phyloP scores from a whole-genome alignment of 2,888 invertebrate genomes.

The Ornithoptera priamus region DNA sequence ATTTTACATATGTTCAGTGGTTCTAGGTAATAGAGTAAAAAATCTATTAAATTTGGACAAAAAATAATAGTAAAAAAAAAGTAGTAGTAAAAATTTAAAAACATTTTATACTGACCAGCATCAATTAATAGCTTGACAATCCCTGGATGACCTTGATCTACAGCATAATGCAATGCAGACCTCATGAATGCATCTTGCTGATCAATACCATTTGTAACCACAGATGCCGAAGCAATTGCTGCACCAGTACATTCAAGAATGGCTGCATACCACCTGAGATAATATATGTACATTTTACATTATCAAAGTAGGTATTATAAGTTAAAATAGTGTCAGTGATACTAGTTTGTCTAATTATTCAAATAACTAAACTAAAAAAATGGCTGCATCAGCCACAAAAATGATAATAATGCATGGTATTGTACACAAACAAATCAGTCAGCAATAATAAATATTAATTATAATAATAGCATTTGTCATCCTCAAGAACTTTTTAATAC shows the following conservation, averaged over 20 bases:
- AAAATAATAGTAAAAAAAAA: no score
- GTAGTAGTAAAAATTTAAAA: background rate
- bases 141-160: conserved; percentile 82
- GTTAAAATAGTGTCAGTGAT: no score
- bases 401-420: no score
- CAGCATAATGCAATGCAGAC: conserved; percentile 87
- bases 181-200: conserved; percentile 82
- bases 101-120: conserved; percentile 67
- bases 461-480: no score
- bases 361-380: no score
- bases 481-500: conserved; percentile 32
- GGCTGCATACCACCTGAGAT: conserved; percentile 84
- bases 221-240: conserved; percentile 69
- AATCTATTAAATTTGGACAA: no score
- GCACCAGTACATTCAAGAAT: conserved; percentile 85
- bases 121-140: conserved; percentile 81
- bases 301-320: background rate
- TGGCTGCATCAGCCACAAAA: no score
- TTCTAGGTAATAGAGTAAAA: no score
- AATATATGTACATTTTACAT: conserved; percentile 13
- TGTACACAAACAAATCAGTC: no score
- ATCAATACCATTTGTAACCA: conserved; percentile 77
- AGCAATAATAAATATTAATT: no score
- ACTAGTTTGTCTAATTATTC: no score
- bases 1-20: no score